These are phyloP conservation scores for Zaprionus taronus DNA, from an alignment of 1,140 invertebrate species.

Conservation along the genomic window DNA sequence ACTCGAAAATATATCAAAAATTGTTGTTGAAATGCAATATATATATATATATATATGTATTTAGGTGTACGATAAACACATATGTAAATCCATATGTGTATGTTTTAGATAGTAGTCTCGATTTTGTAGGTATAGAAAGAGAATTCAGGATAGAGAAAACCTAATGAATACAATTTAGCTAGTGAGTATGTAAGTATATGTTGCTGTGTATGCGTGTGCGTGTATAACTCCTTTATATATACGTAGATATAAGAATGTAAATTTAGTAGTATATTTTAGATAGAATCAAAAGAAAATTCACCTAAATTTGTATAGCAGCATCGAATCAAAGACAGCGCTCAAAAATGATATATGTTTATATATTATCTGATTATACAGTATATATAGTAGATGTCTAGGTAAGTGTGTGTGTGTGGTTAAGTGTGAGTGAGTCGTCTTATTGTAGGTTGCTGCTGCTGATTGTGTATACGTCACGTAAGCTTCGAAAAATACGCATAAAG, in stretches of 20 bases:
- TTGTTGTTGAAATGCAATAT: slow-evolving; percentile 70
- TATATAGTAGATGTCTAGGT: slow-evolving; percentile 17
- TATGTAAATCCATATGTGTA: slow-evolving; percentile 27
- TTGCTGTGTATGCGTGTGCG: slow-evolving; percentile 33
- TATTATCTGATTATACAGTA: slow-evolving; percentile 9
- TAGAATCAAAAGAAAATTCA: slow-evolving; percentile 51
- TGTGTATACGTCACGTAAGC: slow-evolving; percentile 80
- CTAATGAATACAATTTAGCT: slow-evolving; percentile 53
- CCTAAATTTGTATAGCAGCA: slow-evolving; percentile 51
- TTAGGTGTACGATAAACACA: slow-evolving; percentile 56
- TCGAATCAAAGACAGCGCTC: slow-evolving; percentile 51
- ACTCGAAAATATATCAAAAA: slow-evolving; percentile 80
- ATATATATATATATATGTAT: slow-evolving; percentile 60
- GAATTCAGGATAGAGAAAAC: slow-evolving; percentile 53
- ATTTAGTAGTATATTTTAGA: slow-evolving; percentile 25
- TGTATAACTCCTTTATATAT: slow-evolving; percentile 53
- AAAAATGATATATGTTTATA: slow-evolving; percentile 62
- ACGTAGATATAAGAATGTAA: slow-evolving; percentile 43
- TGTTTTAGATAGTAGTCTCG: slow-evolving; percentile 55
- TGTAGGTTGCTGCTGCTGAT: slow-evolving; percentile 65
- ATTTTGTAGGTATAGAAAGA: slow-evolving; percentile 49
- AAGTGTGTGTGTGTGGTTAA: slow-evolving; percentile 30
- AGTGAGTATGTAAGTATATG: slow-evolving; percentile 30
- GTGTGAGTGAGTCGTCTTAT: slow-evolving; percentile 37
- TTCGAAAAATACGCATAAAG: slow-evolving; percentile 79